A percentile compares a stretch with the other conserved stretches of the same genome.
phyloP scores from a whole-genome alignment of 1,140 invertebrate species.

The Chrysomallon squamiferum region DNA sequence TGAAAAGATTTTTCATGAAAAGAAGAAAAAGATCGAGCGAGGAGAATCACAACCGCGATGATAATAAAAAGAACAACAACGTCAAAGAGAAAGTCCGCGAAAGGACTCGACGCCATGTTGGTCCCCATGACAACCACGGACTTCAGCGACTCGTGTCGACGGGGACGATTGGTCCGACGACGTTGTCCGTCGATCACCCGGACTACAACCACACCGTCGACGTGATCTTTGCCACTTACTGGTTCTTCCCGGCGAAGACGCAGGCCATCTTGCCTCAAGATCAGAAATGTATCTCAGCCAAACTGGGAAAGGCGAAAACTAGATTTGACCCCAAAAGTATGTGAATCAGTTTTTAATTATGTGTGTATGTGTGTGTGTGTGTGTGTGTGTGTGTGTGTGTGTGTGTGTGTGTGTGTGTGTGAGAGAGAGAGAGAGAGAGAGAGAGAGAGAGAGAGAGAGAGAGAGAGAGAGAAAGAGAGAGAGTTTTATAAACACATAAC shows the following conservation, averaged over 20 bases:
- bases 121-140: slow-evolving; percentile 64
- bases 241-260: slow-evolving; percentile 66
- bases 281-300: slow-evolving; percentile 62
- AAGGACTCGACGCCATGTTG: slow-evolving; percentile 58
- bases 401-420: background rate
- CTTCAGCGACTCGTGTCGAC: slow-evolving; percentile 64
- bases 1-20: background rate
- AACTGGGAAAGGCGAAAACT: slow-evolving; percentile 55
- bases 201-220: slow-evolving; percentile 62
- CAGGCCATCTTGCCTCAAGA: slow-evolving; percentile 62
- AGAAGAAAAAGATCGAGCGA: background rate
- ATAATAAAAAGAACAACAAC: background rate
- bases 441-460: slow-evolving; percentile 8
- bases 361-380: too few species aligned
- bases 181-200: slow-evolving; percentile 43
- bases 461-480: slow-evolving; percentile 5
- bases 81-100: background rate
- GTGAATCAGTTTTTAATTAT: slow-evolving; percentile 12
- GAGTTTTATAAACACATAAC: too few species aligned
- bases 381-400: background rate
- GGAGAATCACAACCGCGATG: background rate
- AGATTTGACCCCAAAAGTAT: slow-evolving; percentile 61
- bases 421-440: slow-evolving; percentile 4
- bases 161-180: slow-evolving; percentile 64
- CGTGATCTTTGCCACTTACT: slow-evolving; percentile 67